A percentile compares a stretch with the other conserved stretches of the same genome.
Evolutionary conservation across 1,140 invertebrate genomes (phyloP).

Genomic region (Nautilus pompilius): DNA sequence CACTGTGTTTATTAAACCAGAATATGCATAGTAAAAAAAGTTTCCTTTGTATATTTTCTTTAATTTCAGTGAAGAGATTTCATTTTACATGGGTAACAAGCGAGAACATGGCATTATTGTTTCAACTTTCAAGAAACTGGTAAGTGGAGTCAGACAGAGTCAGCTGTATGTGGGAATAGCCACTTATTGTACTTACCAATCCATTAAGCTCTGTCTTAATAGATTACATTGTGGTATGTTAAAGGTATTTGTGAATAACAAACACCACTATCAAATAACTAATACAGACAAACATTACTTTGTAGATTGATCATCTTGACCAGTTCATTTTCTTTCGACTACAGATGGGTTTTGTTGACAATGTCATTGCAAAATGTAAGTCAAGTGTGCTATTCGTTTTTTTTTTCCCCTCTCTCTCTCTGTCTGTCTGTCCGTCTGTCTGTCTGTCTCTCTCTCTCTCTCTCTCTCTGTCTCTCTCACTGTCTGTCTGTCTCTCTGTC

Average conservation of each 20-base stretch:
- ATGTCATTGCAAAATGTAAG: slow-evolving; percentile 94
- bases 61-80: slow-evolving; percentile 81
- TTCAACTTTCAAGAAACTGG: slow-evolving; percentile 84
- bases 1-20: not conserved
- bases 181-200: not conserved
- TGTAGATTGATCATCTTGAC: too few species aligned
- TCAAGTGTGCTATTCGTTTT: slow-evolving; percentile 19
- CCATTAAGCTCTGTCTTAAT: not conserved
- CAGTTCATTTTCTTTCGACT: slow-evolving; percentile 90
- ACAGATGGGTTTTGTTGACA: slow-evolving; percentile 91
- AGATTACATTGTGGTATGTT: too few species aligned
- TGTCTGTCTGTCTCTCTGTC: too few species aligned
- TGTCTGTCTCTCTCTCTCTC: not conserved
- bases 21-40: not conserved
- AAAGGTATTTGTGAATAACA: too few species aligned
- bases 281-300: too few species aligned
- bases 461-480: not conserved
- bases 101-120: slow-evolving; percentile 85
- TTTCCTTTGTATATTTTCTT: slow-evolving; percentile 5
- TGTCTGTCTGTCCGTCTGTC: not conserved
- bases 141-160: slow-evolving; percentile 54
- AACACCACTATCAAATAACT: too few species aligned
- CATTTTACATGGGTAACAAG: slow-evolving; percentile 91
- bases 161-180: not conserved
- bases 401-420: too few species aligned